Percentiles rank a stretch among this genome's conserved stretches.
Conservation (phyloP, 2,797 vertebrate species). For the Trematomus bernacchii region DNA sequence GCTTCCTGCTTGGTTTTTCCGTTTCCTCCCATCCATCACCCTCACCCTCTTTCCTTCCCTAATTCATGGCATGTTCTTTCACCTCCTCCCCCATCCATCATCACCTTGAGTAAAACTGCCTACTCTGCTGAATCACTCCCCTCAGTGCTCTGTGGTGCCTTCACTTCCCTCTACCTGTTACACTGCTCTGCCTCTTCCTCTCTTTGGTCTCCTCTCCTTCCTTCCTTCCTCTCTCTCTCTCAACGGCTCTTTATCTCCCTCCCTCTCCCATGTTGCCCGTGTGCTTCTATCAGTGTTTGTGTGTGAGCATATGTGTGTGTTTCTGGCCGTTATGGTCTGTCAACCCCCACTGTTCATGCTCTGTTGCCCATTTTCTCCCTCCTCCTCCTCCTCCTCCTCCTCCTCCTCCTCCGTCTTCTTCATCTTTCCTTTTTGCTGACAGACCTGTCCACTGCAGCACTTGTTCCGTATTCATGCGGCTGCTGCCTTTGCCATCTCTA, state of each 20-base stretch:
- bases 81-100: slow-evolving; percentile 19
- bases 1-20: slow-evolving; percentile 4
- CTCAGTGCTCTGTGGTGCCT: slow-evolving; percentile 25
- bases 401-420: slow-evolving; percentile 38
- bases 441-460: slow-evolving; percentile 68
- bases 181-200: slow-evolving; percentile 17
- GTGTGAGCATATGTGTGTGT: slow-evolving; percentile 45
- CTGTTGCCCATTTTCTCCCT: slow-evolving; percentile 59
- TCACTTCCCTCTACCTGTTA: slow-evolving; percentile 59
- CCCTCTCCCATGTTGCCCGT: slow-evolving; percentile 36
- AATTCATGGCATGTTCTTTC: slow-evolving; percentile 38
- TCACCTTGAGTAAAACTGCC: slow-evolving; percentile 69
- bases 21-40: slow-evolving; percentile 34
- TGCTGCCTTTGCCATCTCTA: slow-evolving; percentile 53
- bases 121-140: slow-evolving; percentile 51
- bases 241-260: slow-evolving; percentile 52
- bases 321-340: slow-evolving; percentile 56
- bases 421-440: slow-evolving; percentile 53
- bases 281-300: slow-evolving; percentile 40
- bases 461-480: slow-evolving; percentile 65
- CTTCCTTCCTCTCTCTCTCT: slow-evolving; percentile 38
- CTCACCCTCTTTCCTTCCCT: slow-evolving; percentile 29
- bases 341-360: slow-evolving; percentile 64
- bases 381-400: slow-evolving; percentile 34
- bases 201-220: slow-evolving; percentile 21